phyloP scores from a whole-genome alignment of 2,888 invertebrate genomes.

The Diarsia dahlii region DNA sequence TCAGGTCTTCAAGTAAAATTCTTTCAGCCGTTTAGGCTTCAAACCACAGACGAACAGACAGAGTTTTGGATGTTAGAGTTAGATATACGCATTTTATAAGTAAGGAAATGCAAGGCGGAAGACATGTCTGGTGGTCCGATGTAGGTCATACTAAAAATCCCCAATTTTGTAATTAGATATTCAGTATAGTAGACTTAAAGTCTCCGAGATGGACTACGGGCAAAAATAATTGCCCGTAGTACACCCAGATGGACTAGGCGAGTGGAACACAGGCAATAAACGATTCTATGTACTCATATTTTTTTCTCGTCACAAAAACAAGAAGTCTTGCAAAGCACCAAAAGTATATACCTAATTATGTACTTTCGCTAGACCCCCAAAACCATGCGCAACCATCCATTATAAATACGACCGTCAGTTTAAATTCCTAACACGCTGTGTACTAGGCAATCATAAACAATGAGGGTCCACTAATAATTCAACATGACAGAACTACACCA shows the following conservation, averaged over 20 bases:
- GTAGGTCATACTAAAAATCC: not conserved
- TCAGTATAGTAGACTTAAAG: too few species aligned
- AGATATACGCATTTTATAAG: not conserved
- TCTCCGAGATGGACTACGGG: too few species aligned
- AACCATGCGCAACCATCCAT: constrained; percentile 18
- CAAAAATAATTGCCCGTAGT: too few species aligned
- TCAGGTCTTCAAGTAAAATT: not conserved
- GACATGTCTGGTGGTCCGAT: not conserved
- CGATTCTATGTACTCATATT: too few species aligned
- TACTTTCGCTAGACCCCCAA: not conserved
- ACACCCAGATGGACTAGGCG: too few species aligned
- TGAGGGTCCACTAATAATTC: constrained; percentile 41
- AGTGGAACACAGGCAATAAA: too few species aligned
- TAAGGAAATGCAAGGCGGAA: not conserved
- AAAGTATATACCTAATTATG: too few species aligned
- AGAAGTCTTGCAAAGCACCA: not conserved
- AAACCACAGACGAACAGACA: not conserved
- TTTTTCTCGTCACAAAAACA: too few species aligned
- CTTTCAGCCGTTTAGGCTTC: not conserved
- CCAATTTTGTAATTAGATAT: not conserved
- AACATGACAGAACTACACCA: constrained; percentile 19
- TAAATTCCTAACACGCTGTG: constrained; percentile 26
- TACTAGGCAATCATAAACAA: constrained; percentile 53
- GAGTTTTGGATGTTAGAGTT: not conserved
- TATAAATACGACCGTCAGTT: constrained; percentile 23